Evolutionary conservation across 2,888 invertebrate genomes (phyloP).

Genomic region (Malthinus seriepunctatus): DNA sequence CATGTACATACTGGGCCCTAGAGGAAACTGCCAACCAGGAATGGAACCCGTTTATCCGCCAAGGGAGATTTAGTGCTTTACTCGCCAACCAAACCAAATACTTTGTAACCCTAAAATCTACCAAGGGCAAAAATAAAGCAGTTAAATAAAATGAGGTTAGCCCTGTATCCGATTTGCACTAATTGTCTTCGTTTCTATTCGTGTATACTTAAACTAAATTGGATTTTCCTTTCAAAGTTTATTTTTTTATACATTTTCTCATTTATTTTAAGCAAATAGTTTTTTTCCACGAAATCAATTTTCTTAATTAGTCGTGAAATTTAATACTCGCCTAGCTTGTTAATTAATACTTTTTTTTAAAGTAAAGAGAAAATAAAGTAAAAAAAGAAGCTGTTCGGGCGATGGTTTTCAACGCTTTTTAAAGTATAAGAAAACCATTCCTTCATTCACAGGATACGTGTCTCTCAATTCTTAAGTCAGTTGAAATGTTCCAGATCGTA

Average conservation of each 20-base stretch:
- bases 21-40: conserved; percentile 37
- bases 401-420: neutral
- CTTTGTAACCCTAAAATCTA: conserved; percentile 40
- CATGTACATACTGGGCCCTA: conserved; percentile 36
- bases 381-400: too few relatives aligned
- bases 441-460: conserved; percentile 21
- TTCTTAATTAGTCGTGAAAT: too few relatives aligned
- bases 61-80: conserved; percentile 42
- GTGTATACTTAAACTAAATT: conserved; percentile 3
- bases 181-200: conserved; percentile 16
- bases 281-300: too few relatives aligned
- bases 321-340: too few relatives aligned
- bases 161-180: conserved; percentile 22
- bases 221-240: conserved; percentile 8
- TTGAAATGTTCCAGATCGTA: conserved; percentile 35
- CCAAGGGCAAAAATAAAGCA: conserved; percentile 34
- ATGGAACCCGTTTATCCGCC: conserved; percentile 38
- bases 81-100: conserved; percentile 39
- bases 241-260: conserved; percentile 1
- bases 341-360: too few relatives aligned
- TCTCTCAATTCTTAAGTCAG: conserved; percentile 30
- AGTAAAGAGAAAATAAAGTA: too few relatives aligned
- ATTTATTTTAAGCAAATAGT: too few relatives aligned
- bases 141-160: conserved; percentile 26
- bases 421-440: conserved; percentile 14